Evolutionary conservation across 2,113 vertebrate species (phyloP), one percentile per base, ranked within the genome.

Genomic region (Neodon shergylaensis): DNA sequence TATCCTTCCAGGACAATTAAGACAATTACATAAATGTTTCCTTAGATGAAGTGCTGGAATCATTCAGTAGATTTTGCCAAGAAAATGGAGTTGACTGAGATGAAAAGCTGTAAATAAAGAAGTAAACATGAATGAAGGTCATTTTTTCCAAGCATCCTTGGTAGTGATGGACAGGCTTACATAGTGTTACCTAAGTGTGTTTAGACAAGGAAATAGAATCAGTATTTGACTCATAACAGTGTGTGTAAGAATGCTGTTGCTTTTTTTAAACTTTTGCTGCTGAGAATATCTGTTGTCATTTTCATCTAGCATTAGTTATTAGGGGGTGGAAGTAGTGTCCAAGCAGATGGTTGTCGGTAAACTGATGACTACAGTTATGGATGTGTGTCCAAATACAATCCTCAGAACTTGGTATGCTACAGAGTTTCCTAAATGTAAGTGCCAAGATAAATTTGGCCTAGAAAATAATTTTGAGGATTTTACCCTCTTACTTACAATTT

Each of bases 351-450:
- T 97, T 98, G 98, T 98, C 98, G 98, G 98, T 98, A 98, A 98
- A 98, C 98, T 98, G 97, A 98, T 98, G 98, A 98, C 98, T 98
- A 96, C 97, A 98, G 97, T 98, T 98, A 98, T 97, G 97, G 97
- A 98, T 98, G 97, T 98, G 98, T 98, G 97, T 98, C 98, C 98
- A 98, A 98, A 98, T 98, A 98, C 97, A 98, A 98, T 98, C 98
- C 98, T 98, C 97, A 98, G 98, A 98, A 98, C 97, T 98, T 98
- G 98, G 97, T 98, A 98, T 95, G 98, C 97, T 98, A 96, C 97
- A 98, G 97, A 98, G 98, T 97, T 98, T 98, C 97, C 97, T 98
- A 95, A 97, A 97, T 98, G 87, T 90, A 96, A 96, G 97, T 98
- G 98, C 98, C 98, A 98, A 98, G 98, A 98, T 98, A 98, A 98